phyloP scores from a whole-genome alignment of 1,140 invertebrate species.

The Spodoptera litura region DNA sequence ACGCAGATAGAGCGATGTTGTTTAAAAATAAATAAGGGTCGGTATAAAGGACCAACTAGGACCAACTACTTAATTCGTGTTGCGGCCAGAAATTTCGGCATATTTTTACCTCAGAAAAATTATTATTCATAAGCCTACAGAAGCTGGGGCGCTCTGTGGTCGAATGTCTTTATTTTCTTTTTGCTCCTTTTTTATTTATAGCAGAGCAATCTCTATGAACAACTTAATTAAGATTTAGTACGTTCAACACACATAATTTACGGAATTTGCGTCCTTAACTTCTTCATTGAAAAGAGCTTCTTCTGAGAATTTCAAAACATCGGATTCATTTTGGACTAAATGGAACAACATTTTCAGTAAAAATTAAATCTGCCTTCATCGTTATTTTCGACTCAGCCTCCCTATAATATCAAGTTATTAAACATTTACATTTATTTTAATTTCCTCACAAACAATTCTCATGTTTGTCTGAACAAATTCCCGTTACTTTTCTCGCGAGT shows the following conservation, averaged over 20 bases:
- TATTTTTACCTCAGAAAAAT: conserved; percentile 1
- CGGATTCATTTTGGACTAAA: no score
- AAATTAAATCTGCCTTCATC: no score
- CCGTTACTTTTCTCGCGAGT: conserved; percentile 31
- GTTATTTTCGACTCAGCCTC: neutral
- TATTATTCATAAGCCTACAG: conserved; percentile 14
- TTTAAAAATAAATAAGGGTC: conserved; percentile 24
- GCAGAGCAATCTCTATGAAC: no score
- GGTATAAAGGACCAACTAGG: neutral
- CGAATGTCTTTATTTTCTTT: neutral
- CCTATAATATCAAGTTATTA: neutral
- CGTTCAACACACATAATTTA: no score
- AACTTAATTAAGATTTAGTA: no score
- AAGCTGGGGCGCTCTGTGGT: neutral
- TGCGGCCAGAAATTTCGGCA: neutral
- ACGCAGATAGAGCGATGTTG: neutral
- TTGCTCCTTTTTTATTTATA: no score
- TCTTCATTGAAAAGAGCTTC: no score
- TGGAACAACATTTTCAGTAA: no score
- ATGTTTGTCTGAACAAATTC: conserved; percentile 10
- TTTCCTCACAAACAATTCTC: conserved; percentile 16
- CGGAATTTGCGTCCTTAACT: no score
- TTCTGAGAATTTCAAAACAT: no score
- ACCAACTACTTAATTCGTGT: conserved; percentile 26
- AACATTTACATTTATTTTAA: conserved; percentile 4